These are phyloP conservation scores for Rhyacichthys aspro DNA, from an alignment of 2,797 vertebrate species.

Conservation along the genomic window DNA sequence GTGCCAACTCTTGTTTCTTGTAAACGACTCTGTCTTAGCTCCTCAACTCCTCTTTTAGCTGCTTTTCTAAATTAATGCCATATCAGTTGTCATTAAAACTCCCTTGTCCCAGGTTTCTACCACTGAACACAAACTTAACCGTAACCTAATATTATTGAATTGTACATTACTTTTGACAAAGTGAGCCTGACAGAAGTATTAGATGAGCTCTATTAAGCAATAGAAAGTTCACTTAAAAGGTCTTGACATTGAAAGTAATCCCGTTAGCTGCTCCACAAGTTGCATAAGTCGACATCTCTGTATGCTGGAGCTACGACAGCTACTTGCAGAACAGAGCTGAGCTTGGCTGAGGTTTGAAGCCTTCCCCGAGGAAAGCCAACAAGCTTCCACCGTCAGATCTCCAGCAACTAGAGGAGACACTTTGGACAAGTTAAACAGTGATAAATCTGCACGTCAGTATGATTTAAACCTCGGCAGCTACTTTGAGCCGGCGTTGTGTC, in stretches of 20 bases:
- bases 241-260: constrained; percentile 9
- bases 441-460: constrained; percentile 81
- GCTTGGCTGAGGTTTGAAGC: constrained; percentile 42
- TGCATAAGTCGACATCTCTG: constrained; percentile 6
- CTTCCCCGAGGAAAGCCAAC: constrained; percentile 61
- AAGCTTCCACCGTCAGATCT: constrained; percentile 73
- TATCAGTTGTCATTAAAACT: too few relatives aligned
- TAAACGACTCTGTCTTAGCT: too few relatives aligned
- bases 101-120: too few relatives aligned
- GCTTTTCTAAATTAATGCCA: too few relatives aligned
- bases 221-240: constrained; percentile 1
- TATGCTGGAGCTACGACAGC: constrained; percentile 10
- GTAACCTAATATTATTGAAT: too few relatives aligned
- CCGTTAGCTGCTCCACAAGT: constrained; percentile 13
- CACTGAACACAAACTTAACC: too few relatives aligned
- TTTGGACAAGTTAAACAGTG: constrained; percentile 83
- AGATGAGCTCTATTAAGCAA: background rate
- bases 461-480: constrained; percentile 73
- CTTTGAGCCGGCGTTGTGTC: constrained; percentile 74
- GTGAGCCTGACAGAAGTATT: too few relatives aligned
- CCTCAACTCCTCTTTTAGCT: too few relatives aligned
- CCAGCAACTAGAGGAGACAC: constrained; percentile 77
- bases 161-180: background rate
- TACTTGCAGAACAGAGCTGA: constrained; percentile 27
- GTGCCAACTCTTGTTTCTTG: too few relatives aligned